Base-by-base conservation (phyloP, 2,888 invertebrate genomes). In the Tryphoninae sp. region DNA sequence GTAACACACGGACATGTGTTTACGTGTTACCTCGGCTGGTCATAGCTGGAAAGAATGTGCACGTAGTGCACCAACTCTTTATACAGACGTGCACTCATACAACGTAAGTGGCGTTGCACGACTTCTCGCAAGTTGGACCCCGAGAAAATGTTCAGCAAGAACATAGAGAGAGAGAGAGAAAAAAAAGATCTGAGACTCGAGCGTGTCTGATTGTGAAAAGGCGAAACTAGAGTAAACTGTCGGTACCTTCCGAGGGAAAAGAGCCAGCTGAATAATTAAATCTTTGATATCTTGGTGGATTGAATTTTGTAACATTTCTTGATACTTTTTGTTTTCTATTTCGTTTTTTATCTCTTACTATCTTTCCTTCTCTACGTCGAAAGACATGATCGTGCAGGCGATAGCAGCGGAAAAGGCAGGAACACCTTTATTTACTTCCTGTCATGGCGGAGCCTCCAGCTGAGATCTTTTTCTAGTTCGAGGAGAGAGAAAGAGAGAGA, bases 201-300 rank as follows among this genome's bases (percentile, higher is more conserved):
- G 67, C 51, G 45, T 13, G 45, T 68, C 59, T 40, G 45, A 76
- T 61, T 76, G 75, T 51, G n/a, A 45, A 45, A 58, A 45, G 11
- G 16, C n/a, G 65, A 59, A 51, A 61, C 49, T 40, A 19, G 59
- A 68, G 59, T 45, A 49, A 61, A 67, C 59, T 19, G 58, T 49
- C 7, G 16, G 33, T 40, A 45, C 59, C 59, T 76, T 59, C 51
- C 59, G 33, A 49, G 49, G 19, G 9, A 19, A 9, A 45, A 16
- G 22, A 42, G 33, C 7, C 11, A 9, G 65, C 4, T 75, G 61
- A 75, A 81, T 75, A 71, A 78, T 81, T 71, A 67, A 81, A 72
- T 61, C 19, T n/a, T 62, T 75, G 55, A 72, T 75, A 68, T 72
- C 61, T 9, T 53, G 55, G 19, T 9, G 40, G 33, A 81, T 81